Evolutionary conservation across 2,113 vertebrate species (phyloP), one percentile per base, ranked within the genome.

Genomic region (Stegostoma tigrinum): DNA sequence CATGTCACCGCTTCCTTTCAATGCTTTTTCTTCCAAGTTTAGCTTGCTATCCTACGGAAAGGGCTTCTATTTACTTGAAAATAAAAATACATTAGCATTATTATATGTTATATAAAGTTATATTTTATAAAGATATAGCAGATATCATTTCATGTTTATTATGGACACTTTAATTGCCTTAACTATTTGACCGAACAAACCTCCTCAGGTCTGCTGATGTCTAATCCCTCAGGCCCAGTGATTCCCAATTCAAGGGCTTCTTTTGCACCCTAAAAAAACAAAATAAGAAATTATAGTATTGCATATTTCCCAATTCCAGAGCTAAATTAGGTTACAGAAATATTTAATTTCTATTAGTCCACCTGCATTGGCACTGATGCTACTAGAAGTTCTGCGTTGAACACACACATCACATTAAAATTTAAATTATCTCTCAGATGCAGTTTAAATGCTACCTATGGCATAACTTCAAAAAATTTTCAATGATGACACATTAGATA

Each of bases 171-270:
- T 45, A 42, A 10, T 3, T 68, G 67, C 38, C 42, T 70, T 52
- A 95, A 70, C 14, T 68, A 95, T 89, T 66, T 72, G 64, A 34
- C 5, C n/a, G 48, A 27, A 72, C 96, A 96, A 95, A 99, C 99
- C 98, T 99, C 99, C 72, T 99, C 99, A 0, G 99, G 99, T 95
- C 99, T 98, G 97, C 99, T 99, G 97, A 99, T 99, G 97, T 99
- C 99, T 1, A 99, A 99, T 95, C 99, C 99, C 97, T 99, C 99
- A 0, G 99, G 99, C 17, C 99, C 99, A 0, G 97, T 99, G 97
- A 99, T 99, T 90, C 99, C 99, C 96, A 99, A 96, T 91, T 99
- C 99, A 97, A 99, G 96, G 0, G 98, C 98, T 96, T 99, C 99
- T 96, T 98, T 99, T 0, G 99, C 99, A 95, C 98, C 99, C 99